Evolutionary conservation across 2,888 invertebrate genomes (phyloP).

Genomic region (Plagodis pulveraria): DNA sequence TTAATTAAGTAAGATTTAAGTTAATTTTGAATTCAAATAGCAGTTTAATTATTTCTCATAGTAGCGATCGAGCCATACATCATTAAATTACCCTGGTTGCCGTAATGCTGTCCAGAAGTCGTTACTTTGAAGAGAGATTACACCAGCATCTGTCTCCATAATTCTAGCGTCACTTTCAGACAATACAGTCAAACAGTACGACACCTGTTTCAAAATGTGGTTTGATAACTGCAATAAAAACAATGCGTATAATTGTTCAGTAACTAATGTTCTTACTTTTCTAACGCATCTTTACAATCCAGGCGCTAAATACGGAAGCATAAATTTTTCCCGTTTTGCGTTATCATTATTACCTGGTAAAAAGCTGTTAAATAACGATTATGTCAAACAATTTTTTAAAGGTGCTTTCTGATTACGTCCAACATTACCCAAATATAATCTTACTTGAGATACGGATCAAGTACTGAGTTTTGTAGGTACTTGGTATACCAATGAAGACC

Average conservation of each 20-base stretch:
- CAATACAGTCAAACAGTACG: slow-evolving; percentile 15
- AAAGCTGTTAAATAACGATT: too few relatives aligned
- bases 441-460: neutral
- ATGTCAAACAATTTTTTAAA: neutral
- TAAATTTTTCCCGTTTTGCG: neutral
- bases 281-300: neutral
- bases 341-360: too few relatives aligned
- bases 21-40: neutral
- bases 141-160: neutral
- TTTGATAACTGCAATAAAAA: neutral
- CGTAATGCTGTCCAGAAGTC: neutral
- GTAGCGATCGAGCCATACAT: neutral
- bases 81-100: neutral
- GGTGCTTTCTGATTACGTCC: too few relatives aligned
- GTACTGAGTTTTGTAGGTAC: neutral
- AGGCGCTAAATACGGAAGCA: neutral
- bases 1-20: too few relatives aligned
- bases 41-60: neutral
- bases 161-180: slow-evolving; percentile 16
- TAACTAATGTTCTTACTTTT: neutral
- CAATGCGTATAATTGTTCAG: neutral
- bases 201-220: slow-evolving; percentile 19
- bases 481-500: slow-evolving; percentile 1
- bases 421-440: neutral
- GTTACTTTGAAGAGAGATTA: neutral